Evolutionary conservation across 53 echinoderm and acorn worm genomes (phyloP), one percentile per base, ranked within the genome.

Genomic region (Holothuria leucospilota): DNA sequence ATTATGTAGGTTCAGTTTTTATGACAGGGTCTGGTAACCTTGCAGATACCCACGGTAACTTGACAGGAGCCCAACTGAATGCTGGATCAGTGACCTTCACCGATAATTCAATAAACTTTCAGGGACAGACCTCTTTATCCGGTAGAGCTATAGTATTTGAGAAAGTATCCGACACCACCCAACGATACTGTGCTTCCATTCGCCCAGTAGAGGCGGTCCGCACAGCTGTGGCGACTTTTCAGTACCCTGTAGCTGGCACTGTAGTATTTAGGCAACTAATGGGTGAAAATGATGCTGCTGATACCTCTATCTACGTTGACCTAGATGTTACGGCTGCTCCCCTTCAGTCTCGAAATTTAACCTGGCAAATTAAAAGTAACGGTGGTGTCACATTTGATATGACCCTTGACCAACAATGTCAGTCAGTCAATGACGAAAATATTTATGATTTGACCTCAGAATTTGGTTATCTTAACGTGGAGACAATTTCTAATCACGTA

Each of bases 141-240:
- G 99, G 95, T 28, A 77, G 95, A 27, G 85, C 99, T 13, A 61
- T 99, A 6, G 85, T 93, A 8, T 86, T 99, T 20, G 88, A 88
- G 41, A 74, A 66, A 23, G 72, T 34, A n/a, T 3, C n/a, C 16
- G 42, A 91, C 20, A 51, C 25, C 10, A 61, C 80, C 8, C 27
- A 65, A 14, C 51, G 65, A 77, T 91, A 87, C 34, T 95, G 99
- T 74, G 95, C 96, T 60, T 89, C 86, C 29, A 91, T 96, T 41
- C 73, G 87, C 20, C 95, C 93, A 20, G 75, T 73, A 39, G 86
- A 63, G 28, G 87, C 73, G 12, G 63, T 95, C 26, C 51, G 90
- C 51, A 99, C 99, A 21, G 99, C 99, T 27, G 91, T 93, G 24
- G 93, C 95, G 51, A 90, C 87, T 73, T 94, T 99, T 38, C 88